Percentiles rank a stretch among this genome's conserved stretches.
Evolutionary conservation across 2,888 invertebrate species (phyloP).

Genomic region (Cerastis rubricosa): DNA sequence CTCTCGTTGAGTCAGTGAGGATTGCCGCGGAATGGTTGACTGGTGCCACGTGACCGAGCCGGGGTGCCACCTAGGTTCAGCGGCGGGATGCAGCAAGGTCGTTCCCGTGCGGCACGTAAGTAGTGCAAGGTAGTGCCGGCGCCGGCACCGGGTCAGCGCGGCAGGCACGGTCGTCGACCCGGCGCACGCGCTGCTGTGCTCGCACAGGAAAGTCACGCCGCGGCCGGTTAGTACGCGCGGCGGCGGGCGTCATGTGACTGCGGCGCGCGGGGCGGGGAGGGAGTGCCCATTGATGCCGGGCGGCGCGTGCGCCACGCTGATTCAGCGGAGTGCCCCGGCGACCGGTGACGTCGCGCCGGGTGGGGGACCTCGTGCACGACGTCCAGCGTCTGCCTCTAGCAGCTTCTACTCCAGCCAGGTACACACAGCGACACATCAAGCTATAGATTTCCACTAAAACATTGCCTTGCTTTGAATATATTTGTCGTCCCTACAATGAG

Average conservation of each 20-base stretch:
- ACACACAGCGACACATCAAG: too few relatives aligned
- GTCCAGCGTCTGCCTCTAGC: background rate
- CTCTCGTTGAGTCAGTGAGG: background rate
- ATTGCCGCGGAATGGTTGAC: background rate
- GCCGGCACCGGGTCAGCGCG: conserved; percentile 29
- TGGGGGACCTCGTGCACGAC: background rate
- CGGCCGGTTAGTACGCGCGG: conserved; percentile 32
- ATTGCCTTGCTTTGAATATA: too few relatives aligned
- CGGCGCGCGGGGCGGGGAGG: conserved; percentile 52
- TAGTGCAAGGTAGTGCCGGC: conserved; percentile 36
- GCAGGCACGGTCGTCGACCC: conserved; percentile 54
- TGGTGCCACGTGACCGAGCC: background rate
- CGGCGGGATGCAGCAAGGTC: conserved; percentile 41
- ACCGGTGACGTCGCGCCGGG: conserved; percentile 38
- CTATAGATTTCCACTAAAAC: too few relatives aligned
- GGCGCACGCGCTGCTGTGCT: conserved; percentile 39
- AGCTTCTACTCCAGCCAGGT: background rate
- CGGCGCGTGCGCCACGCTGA: conserved; percentile 64
- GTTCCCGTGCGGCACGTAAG: conserved; percentile 39
- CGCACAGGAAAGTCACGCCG: conserved; percentile 55
- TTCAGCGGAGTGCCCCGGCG: conserved; percentile 46
- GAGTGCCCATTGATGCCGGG: conserved; percentile 68
- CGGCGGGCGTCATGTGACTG: conserved; percentile 73
- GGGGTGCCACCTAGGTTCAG: background rate
- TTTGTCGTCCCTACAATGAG: too few relatives aligned